Percentiles rank a stretch among this genome's conserved stretches.
phyloP scores from a whole-genome alignment of 2,888 invertebrate genomes.

The Scaptomyza parva region DNA sequence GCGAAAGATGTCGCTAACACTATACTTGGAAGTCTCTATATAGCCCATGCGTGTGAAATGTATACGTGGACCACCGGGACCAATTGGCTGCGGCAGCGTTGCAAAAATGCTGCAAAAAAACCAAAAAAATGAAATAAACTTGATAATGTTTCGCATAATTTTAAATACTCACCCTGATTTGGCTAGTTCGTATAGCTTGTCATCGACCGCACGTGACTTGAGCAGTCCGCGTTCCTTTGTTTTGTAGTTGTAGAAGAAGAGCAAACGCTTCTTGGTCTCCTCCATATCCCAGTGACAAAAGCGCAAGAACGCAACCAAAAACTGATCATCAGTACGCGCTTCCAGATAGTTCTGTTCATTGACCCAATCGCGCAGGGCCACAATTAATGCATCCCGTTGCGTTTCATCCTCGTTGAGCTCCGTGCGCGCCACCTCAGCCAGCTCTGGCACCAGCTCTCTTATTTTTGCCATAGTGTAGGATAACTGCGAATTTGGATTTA shows the following conservation, averaged over 20 bases:
- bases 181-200: slow-evolving; percentile 74
- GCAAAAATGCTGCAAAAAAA: slow-evolving; percentile 70
- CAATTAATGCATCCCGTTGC: slow-evolving; percentile 83
- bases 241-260: slow-evolving; percentile 86
- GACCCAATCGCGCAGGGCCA: slow-evolving; percentile 86
- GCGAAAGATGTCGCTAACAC: slow-evolving; percentile 78
- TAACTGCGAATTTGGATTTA: slow-evolving; percentile 41
- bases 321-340: slow-evolving; percentile 85
- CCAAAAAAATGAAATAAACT: neutral
- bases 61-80: slow-evolving; percentile 85
- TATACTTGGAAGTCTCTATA: slow-evolving; percentile 76
- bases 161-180: slow-evolving; percentile 74
- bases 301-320: slow-evolving; percentile 86
- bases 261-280: slow-evolving; percentile 86
- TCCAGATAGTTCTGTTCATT: slow-evolving; percentile 85
- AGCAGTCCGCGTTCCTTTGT: slow-evolving; percentile 85
- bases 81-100: slow-evolving; percentile 80
- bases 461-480: slow-evolving; percentile 69
- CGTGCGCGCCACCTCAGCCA: slow-evolving; percentile 83
- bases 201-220: slow-evolving; percentile 76
- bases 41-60: slow-evolving; percentile 86
- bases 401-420: slow-evolving; percentile 85
- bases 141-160: neutral
- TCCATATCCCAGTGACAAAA: slow-evolving; percentile 86
- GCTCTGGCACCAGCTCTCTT: slow-evolving; percentile 74